Evolutionary conservation across 2,888 invertebrate genomes (phyloP).

Genomic region (Aquatica leii): DNA sequence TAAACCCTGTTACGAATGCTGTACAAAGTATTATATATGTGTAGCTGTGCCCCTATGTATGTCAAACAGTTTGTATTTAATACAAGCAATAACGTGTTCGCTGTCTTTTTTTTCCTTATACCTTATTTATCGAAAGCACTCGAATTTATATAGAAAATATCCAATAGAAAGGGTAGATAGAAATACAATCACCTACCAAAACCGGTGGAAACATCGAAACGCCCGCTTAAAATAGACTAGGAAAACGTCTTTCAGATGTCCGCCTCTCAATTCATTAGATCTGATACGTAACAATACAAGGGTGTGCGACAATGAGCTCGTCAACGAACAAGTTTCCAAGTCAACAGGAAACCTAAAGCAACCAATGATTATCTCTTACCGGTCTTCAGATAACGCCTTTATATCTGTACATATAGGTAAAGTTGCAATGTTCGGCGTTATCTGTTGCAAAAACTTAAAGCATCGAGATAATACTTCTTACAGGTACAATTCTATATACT

Average conservation of each 20-base stretch:
- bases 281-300: constrained; percentile 54
- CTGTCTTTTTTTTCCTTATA: constrained; percentile 2
- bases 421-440: constrained; percentile 25
- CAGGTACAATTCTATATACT: constrained; percentile 51
- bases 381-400: constrained; percentile 49
- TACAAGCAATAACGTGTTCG: constrained; percentile 12
- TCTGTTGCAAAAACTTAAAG: constrained; percentile 21
- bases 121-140: not conserved
- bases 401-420: constrained; percentile 26
- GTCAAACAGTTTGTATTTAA: constrained; percentile 32
- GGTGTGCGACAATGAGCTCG: constrained; percentile 56
- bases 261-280: constrained; percentile 48
- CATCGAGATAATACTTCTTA: constrained; percentile 30
- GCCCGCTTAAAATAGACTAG: constrained; percentile 30
- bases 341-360: constrained; percentile 58
- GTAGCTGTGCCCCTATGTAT: constrained; percentile 31
- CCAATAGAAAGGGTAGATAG: constrained; percentile 22
- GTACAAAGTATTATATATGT: constrained; percentile 24
- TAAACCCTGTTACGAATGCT: constrained; percentile 22
- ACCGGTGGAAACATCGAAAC: constrained; percentile 39
- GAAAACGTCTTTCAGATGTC: constrained; percentile 37
- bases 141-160: not conserved
- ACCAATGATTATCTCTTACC: constrained; percentile 59
- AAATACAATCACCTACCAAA: constrained; percentile 21
- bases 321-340: constrained; percentile 59